These are phyloP conservation scores for Mya arenaria DNA, from an alignment of 1,140 invertebrate species.

Conservation along the genomic window DNA sequence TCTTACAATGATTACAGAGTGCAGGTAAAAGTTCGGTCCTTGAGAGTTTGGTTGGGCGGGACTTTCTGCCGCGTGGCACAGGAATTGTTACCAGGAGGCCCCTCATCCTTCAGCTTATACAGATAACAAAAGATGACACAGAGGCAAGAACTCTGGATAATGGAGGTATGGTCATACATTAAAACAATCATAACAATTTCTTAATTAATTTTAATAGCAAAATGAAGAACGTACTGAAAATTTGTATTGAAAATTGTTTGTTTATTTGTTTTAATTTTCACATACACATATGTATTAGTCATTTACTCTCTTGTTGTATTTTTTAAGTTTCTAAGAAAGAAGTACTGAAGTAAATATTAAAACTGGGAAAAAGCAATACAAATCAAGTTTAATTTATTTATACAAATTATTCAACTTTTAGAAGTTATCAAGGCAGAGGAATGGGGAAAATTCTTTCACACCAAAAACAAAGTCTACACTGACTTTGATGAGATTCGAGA, in stretches of 20 bases:
- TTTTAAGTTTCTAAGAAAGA: not conserved
- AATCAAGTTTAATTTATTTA: no score
- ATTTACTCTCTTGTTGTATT: not conserved
- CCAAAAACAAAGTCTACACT: constrained; percentile 93
- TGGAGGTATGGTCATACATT: constrained; percentile 87
- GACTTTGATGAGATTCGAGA: constrained; percentile 93
- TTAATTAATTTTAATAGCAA: no score
- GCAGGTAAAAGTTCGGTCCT: constrained; percentile 99
- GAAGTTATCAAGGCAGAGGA: constrained; percentile 91
- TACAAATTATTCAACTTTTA: no score
- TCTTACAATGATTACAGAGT: constrained; percentile 88
- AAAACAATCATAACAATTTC: no score
- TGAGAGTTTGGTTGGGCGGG: constrained; percentile 98
- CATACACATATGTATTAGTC: not conserved
- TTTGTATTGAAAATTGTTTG: not conserved
- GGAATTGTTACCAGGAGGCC: constrained; percentile 99
- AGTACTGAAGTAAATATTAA: not conserved
- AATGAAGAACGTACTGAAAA: no score
- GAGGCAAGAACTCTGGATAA: constrained; percentile 89
- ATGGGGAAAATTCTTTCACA: constrained; percentile 98
- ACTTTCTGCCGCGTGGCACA: constrained; percentile 97
- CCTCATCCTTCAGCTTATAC: constrained; percentile 95
- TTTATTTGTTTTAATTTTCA: not conserved
- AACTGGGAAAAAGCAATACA: no score
- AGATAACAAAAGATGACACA: constrained; percentile 93